Conservation (phyloP, 1,140 invertebrate genomes). For the Copidosoma floridanum region DNA sequence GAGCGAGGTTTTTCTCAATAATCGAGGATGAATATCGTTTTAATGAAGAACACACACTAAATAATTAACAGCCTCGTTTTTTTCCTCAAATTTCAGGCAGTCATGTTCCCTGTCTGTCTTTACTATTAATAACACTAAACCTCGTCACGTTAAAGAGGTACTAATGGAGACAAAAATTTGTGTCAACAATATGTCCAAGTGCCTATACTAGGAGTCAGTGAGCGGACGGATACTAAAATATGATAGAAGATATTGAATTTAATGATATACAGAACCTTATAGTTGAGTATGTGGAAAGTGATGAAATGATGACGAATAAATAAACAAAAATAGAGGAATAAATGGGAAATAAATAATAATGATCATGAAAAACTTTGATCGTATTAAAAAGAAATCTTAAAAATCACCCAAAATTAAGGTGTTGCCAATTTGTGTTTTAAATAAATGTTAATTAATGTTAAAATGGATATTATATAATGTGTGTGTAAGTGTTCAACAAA, state of each 20-base stretch:
- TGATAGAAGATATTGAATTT: conserved; percentile 2
- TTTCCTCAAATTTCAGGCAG: conserved; percentile 18
- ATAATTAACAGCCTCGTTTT: too few species aligned
- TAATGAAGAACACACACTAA: too few species aligned
- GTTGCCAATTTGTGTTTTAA: conserved; percentile 21
- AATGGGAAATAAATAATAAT: too few species aligned
- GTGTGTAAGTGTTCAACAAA: conserved; percentile 23
- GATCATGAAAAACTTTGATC: background rate
- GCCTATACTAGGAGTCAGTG: conserved; percentile 17
- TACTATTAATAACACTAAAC: conserved; percentile 15
- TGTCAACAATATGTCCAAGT: conserved; percentile 28
- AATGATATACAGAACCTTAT: conserved; percentile 16
- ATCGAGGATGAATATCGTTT: too few species aligned
- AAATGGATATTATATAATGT: conserved; percentile 21
- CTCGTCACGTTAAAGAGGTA: conserved; percentile 15
- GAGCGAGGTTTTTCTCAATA: too few species aligned
- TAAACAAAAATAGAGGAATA: too few species aligned
- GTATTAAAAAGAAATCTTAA: background rate
- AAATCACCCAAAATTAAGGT: conserved; percentile 15
- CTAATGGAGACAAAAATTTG: conserved; percentile 8
- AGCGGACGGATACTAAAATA: conserved; percentile 20
- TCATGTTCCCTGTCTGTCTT: conserved; percentile 5
- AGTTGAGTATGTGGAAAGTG: conserved; percentile 3
- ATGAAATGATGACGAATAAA: conserved; percentile 9
- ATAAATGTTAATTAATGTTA: conserved; percentile 27